Base-by-base conservation (phyloP, 2,113 vertebrate genomes). In the Melanerpes aurifrons region DNA sequence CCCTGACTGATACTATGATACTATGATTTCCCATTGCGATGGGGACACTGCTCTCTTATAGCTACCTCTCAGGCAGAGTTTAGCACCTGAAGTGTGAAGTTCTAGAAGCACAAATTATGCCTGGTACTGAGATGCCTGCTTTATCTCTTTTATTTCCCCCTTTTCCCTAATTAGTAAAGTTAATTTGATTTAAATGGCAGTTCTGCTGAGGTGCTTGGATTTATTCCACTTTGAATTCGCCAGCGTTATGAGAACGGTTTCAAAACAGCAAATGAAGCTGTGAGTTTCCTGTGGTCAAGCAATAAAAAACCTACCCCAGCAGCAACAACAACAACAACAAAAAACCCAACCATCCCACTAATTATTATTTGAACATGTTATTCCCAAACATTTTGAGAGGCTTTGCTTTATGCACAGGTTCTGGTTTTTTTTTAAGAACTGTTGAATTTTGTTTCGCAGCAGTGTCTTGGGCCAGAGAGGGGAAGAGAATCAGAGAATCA, bases 171-270 rank as follows among this genome's bases (percentile, higher is more conserved):
- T 97, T 97, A 96, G 96, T 96, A 96, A 96, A 92, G 92, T 96
- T 97, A 97, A 96, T 97, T 97, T 97, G 97, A 97, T 97, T 97
- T 97, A 98, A 97, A 97, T 92, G 96, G 87, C 92, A 95, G 86
- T 96, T 97, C 75, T 97, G 92, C 93, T 95, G 87, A 91, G 95
- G 76, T 58, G 79, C 84, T 94, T 69, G 54, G 94, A 96, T 95
- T 96, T 97, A 96, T 97, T 97, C 96, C 2, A 2, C 92, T 96
- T 90, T 92, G 73, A 97, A 93, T 82, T 93, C 87, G 89, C 6
- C 26, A 96, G 90, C 13, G 29, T 86, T 90, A 92, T 96, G 90
- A 96, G 97, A 94, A 83, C 92, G 67, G 88, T 97, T 97, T 95
- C 83, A 94, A 97, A 96, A 94, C 95, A 83, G 90, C 96, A 96